Evolutionary conservation across 92 coral and sea anemone genomes (phyloP).

Genomic region (Umimayanthus chanpuru): DNA sequence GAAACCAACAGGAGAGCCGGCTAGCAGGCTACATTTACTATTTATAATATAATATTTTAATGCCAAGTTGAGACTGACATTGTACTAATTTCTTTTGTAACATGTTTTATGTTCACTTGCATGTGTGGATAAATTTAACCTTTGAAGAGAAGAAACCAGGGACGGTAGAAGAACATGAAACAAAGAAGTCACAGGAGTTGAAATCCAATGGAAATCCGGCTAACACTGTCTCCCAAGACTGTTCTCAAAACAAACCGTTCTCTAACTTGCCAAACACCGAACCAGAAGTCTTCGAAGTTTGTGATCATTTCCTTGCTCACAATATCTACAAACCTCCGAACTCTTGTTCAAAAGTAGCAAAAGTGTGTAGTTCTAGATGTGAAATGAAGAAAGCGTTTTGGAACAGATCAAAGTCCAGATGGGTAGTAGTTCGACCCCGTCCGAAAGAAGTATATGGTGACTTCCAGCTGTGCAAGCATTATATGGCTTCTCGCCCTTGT

Average conservation of each 20-base stretch:
- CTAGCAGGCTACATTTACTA: too few species aligned
- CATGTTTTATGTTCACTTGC: too few species aligned
- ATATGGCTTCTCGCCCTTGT: constrained; percentile 29
- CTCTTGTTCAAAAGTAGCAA: neutral
- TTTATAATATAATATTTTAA: too few species aligned
- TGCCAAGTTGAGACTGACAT: too few species aligned
- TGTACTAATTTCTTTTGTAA: too few species aligned
- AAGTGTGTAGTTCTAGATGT: neutral
- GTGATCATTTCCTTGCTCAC: neutral
- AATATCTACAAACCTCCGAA: neutral
- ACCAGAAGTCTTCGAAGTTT: neutral
- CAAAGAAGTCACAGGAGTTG: neutral
- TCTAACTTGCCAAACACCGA: neutral
- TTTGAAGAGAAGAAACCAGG: neutral
- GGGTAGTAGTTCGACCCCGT: constrained; percentile 57
- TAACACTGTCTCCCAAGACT: neutral
- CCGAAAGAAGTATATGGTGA: constrained; percentile 50
- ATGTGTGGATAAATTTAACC: too few species aligned
- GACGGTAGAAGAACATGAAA: neutral
- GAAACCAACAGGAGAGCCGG: too few species aligned
- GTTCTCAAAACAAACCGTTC: neutral
- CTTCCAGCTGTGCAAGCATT: constrained; percentile 53
- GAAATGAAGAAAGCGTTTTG: constrained; percentile 56
- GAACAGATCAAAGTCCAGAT: constrained; percentile 39
- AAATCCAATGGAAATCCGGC: neutral